Base-by-base conservation (phyloP, 2,888 invertebrate species). In the Pyralis farinalis region DNA sequence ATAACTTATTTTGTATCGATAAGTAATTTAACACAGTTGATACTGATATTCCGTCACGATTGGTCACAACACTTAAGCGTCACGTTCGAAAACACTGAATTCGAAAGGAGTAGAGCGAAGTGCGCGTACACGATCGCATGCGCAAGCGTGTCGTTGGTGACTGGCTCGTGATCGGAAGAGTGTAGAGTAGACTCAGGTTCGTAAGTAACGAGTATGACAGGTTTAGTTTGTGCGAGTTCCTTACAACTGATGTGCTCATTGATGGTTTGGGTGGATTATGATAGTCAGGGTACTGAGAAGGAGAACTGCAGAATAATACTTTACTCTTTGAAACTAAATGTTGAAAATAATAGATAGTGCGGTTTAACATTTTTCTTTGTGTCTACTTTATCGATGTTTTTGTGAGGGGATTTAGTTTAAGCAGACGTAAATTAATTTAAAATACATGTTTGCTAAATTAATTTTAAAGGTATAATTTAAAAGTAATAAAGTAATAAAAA, bases 151-250 rank as follows among this genome's bases (percentile, higher is more conserved):
- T 63, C 53, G 57, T 56, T 67, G 70, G 71, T 65, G 85, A 76
- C 79, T 83, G 80, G 63, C 55, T 60, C 58, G 55, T 55, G 59
- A 52, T 41, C 55, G 57, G 56, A 58, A 52, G 51, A 52, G 51
- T 54, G 53, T 49, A 53, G 51, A 54, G 55, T 54, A 57, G 53
- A 58, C 63, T 62, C 66, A 69, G 67, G 69, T 71, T 70, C 59
- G 57, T 62, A 67, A 62, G 57, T 62, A 67, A 62, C 55, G 53
- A 59, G 58, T 68, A 64, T 58, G 74, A 81, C 82, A 78, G 77
- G 84, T 83, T 83, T 75, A 56, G 55, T 63, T 51, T 51, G 61
- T 53, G 60, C 63, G 57, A 57, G 66, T 72, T 69, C 65, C 61
- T 61, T 57, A 53, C 58, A 53, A 69, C 62, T 58, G 65, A 66